A percentile compares a stretch with the other conserved stretches of the same genome.
phyloP scores from a whole-genome alignment of 2,113 vertebrate genomes.

The Noctilio leporinus region DNA sequence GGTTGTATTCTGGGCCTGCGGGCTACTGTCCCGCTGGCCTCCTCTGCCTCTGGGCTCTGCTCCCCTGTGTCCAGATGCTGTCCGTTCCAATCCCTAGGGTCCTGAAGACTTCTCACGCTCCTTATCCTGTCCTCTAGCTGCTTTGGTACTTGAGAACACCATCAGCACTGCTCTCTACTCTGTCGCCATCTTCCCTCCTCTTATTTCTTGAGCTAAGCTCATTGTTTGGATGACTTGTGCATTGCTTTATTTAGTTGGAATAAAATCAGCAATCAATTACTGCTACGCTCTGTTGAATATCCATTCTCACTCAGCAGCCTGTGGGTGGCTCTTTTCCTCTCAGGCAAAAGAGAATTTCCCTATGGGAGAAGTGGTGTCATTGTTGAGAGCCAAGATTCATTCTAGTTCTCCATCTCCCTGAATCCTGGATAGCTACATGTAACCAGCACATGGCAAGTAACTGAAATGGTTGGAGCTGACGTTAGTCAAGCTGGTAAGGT shows the following conservation, averaged over 20 bases:
- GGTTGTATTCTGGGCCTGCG: no score
- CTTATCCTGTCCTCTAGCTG: no score
- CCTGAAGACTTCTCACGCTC: no score
- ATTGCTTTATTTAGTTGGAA: neutral
- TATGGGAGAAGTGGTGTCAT: neutral
- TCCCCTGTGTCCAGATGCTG: no score
- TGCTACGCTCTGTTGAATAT: neutral
- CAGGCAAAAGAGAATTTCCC: neutral
- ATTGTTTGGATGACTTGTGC: neutral
- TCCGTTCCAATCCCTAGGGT: no score
- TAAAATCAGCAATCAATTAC: slow-evolving; percentile 26
- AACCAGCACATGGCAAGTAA: neutral
- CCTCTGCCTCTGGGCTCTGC: no score
- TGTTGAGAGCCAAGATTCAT: neutral
- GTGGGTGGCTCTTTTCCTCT: neutral
- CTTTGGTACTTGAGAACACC: no score
- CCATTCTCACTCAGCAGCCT: neutral
- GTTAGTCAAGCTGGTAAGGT: neutral
- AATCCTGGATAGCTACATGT: neutral
- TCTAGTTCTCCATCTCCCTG: neutral
- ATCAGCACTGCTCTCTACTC: no score
- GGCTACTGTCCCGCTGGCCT: no score
- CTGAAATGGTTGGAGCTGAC: neutral
- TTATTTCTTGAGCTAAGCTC: neutral
- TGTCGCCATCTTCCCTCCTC: no score